Conservation (phyloP, 2,888 invertebrate species). For the Lasioglossum figueresi region DNA sequence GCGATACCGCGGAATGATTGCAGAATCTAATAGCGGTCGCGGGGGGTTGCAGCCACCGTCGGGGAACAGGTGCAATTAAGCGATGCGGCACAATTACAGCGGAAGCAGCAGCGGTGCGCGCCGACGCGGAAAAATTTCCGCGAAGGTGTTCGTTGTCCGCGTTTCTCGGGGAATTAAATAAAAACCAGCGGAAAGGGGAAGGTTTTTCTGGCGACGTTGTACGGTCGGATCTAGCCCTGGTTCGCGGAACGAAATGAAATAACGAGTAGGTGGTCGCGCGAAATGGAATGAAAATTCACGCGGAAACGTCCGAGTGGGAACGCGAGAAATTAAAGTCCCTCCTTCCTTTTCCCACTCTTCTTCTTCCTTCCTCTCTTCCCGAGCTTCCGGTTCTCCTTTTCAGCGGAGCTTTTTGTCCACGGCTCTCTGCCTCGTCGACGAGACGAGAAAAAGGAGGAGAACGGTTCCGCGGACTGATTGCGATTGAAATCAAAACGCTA, state of each 20-base stretch:
- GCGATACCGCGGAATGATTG: not conserved
- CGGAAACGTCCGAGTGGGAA: conserved; percentile 60
- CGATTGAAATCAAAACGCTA: conserved; percentile 68
- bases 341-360: conserved; percentile 13
- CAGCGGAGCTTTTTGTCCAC: conserved; percentile 54
- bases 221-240: not conserved
- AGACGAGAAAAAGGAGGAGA: conserved; percentile 11
- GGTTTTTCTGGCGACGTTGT: not conserved
- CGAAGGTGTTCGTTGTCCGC: not conserved
- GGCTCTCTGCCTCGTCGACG: conserved; percentile 10
- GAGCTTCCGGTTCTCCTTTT: conserved; percentile 45
- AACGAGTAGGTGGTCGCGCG: conserved; percentile 69
- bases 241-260: conserved; percentile 64
- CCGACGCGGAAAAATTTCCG: conserved; percentile 11
- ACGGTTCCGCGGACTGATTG: conserved; percentile 58
- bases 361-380: not conserved
- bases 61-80: not conserved
- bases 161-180: conserved; percentile 42
- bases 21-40: not conserved
- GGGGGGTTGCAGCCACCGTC: not conserved
- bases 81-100: conserved; percentile 32
- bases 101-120: not conserved
- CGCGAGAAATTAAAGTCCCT: conserved; percentile 70
- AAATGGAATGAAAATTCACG: conserved; percentile 73
- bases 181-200: conserved; percentile 2